These are phyloP conservation scores for Lamellibrachia columna DNA, from an alignment of 2,888 invertebrate species.

Conservation along the genomic window DNA sequence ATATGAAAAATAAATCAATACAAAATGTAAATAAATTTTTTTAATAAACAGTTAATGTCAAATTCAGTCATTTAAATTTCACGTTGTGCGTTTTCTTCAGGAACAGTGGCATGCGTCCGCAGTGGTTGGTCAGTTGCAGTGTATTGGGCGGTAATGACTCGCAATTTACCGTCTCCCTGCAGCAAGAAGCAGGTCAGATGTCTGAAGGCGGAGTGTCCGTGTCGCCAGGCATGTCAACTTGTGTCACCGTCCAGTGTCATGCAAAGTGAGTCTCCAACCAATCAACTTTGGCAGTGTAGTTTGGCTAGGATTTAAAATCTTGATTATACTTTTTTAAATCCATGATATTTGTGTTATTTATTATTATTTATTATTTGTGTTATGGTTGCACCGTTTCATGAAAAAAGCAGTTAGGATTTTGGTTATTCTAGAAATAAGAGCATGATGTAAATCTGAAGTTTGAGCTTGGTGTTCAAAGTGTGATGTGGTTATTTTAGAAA, in stretches of 20 bases:
- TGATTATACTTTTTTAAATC: too few species aligned
- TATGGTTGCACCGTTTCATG: not conserved
- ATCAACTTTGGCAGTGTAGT: not conserved
- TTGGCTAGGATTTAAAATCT: not conserved
- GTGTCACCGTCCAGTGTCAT: constrained; percentile 30
- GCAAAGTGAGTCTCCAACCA: constrained; percentile 28
- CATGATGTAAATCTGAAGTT: not conserved
- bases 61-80: not conserved
- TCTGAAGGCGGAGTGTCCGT: constrained; percentile 20
- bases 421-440: not conserved
- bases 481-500: not conserved
- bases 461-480: not conserved
- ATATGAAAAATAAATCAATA: not conserved
- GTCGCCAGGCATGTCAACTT: constrained; percentile 21
- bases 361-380: too few species aligned
- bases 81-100: constrained; percentile 13
- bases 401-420: not conserved
- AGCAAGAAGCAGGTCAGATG: not conserved
- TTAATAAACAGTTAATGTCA: too few species aligned
- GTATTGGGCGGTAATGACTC: not conserved
- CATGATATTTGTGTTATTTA: too few species aligned
- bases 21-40: not conserved
- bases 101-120: constrained; percentile 27
- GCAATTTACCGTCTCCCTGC: constrained; percentile 30
- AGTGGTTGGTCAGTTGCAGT: not conserved